These are phyloP conservation scores for Macroglossus sobrinus DNA, from an alignment of 2,113 vertebrate species.

Conservation along the genomic window DNA sequence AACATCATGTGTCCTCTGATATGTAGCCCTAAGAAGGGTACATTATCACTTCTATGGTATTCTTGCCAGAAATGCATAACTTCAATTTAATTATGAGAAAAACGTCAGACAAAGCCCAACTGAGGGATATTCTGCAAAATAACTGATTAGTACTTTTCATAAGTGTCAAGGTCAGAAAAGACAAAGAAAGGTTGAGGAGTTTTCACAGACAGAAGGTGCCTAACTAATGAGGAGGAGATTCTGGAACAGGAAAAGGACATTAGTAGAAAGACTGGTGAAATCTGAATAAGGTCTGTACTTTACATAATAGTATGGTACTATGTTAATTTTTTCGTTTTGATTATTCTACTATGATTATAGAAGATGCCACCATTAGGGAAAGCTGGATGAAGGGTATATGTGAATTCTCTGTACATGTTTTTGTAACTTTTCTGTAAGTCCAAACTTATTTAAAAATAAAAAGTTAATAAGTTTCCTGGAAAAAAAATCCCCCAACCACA, in stretches of 20 bases:
- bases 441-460: conserved; percentile 52
- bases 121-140: neutral
- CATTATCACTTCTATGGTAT: neutral
- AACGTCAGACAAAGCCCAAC: neutral
- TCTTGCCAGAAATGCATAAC: neutral
- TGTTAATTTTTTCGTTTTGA: conserved; percentile 28
- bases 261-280: neutral
- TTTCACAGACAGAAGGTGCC: neutral
- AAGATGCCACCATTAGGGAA: neutral
- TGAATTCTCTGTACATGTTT: neutral
- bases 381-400: neutral
- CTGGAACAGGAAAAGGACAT: neutral
- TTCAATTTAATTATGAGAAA: conserved; percentile 4
- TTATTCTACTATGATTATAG: neutral
- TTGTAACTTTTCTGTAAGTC: conserved; percentile 7
- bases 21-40: neutral
- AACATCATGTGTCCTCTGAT: neutral
- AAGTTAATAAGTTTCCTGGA: neutral
- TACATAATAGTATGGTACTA: neutral
- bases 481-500: neutral
- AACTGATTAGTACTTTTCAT: conserved; percentile 7
- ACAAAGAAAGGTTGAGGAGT: neutral
- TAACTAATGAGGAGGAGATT: neutral
- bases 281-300: neutral
- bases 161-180: conserved; percentile 32